Evolutionary conservation across 2,888 invertebrate genomes (phyloP).

Genomic region (Augiades crinisus): DNA sequence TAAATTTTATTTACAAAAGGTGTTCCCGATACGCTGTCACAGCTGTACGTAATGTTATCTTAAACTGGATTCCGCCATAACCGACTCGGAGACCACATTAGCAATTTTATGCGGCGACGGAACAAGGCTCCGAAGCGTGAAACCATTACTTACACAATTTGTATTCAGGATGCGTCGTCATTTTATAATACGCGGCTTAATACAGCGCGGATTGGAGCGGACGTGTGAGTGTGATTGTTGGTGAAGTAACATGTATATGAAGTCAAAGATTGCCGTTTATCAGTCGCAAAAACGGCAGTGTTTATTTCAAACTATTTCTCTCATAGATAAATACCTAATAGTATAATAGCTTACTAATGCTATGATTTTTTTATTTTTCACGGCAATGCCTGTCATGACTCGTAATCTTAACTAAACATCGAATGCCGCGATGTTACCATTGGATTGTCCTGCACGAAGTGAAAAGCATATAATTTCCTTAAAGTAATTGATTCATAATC

Average conservation of each 20-base stretch:
- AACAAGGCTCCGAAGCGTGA: slow-evolving; percentile 23
- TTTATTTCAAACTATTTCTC: too few relatives aligned
- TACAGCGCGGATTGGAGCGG: neutral
- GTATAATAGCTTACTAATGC: too few relatives aligned
- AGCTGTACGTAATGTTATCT: slow-evolving; percentile 8
- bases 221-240: slow-evolving; percentile 14
- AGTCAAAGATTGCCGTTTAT: too few relatives aligned
- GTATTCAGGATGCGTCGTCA: slow-evolving; percentile 28
- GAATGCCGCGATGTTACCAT: too few relatives aligned
- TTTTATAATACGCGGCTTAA: slow-evolving; percentile 28
- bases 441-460: too few relatives aligned
- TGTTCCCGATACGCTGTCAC: slow-evolving; percentile 16
- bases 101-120: slow-evolving; percentile 26
- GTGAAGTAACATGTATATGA: slow-evolving; percentile 12
- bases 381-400: too few relatives aligned
- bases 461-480: too few relatives aligned
- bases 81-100: slow-evolving; percentile 23
- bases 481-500: too few relatives aligned
- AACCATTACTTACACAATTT: slow-evolving; percentile 26
- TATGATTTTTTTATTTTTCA: too few relatives aligned
- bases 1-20: slow-evolving; percentile 12
- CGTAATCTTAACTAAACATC: too few relatives aligned
- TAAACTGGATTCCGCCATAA: slow-evolving; percentile 27
- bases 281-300: too few relatives aligned
- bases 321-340: too few relatives aligned